Conservation (phyloP, 1,140 invertebrate species). For the Solenopsis fugax region DNA sequence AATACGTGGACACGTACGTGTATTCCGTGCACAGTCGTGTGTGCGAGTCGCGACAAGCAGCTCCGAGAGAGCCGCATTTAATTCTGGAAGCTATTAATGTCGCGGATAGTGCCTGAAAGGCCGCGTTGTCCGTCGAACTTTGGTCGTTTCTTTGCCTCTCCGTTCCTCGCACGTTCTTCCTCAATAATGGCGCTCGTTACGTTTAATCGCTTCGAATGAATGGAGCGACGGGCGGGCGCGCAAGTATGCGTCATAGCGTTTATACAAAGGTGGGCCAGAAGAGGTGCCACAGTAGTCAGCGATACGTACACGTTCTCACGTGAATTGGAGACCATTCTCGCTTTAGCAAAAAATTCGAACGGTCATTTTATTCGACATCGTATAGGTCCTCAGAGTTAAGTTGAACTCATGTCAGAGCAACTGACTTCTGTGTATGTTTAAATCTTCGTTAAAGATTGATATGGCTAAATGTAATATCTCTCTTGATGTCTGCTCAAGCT, state of each 20-base stretch:
- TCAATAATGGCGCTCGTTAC: slow-evolving; percentile 70
- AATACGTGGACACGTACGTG: not conserved
- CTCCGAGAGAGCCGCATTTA: slow-evolving; percentile 67
- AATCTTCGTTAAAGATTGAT: not conserved
- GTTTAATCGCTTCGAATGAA: slow-evolving; percentile 70
- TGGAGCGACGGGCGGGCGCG: slow-evolving; percentile 36
- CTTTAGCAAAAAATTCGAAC: not conserved
- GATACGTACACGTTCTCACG: not conserved
- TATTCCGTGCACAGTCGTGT: not conserved
- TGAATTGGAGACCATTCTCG: not conserved
- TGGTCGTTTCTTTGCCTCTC: slow-evolving; percentile 65
- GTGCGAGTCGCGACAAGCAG: slow-evolving; percentile 56
- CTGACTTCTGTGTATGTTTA: not conserved
- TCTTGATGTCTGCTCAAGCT: not conserved
- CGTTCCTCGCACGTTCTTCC: slow-evolving; percentile 66
- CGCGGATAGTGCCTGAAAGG: slow-evolving; percentile 76
- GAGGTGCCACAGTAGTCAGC: not conserved
- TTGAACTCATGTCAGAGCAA: not conserved
- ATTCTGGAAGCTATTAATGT: slow-evolving; percentile 81
- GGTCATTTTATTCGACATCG: not conserved
- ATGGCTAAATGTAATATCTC: not conserved
- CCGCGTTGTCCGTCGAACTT: slow-evolving; percentile 77
- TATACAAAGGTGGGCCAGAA: slow-evolving; percentile 8
- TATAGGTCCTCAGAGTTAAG: too few species aligned
- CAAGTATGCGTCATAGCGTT: slow-evolving; percentile 2